Base-by-base conservation (phyloP, 2,888 invertebrate genomes). In the Eugnorisma glareosa region DNA sequence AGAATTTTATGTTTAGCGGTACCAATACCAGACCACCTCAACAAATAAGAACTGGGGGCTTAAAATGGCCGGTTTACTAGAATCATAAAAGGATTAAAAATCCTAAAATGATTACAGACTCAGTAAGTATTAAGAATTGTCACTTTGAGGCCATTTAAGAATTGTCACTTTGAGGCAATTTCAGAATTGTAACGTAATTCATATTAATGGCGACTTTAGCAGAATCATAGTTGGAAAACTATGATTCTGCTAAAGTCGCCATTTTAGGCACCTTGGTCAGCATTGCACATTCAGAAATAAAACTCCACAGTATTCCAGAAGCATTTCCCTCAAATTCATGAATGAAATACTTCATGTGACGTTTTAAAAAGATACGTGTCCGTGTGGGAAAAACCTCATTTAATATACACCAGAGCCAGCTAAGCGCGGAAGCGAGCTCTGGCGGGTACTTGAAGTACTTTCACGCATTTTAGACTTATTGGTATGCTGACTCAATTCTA, bases 381-480 rank as follows among this genome's bases (percentile, higher is more conserved):
- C 86, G 90, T 90, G 88, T 85, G 89, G 94, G 94, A 94, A 94
- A 93, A 94, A 92, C 93, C 94, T 94, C 94, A 95, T 95, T 95
- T 94, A 90, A 92, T 93, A 95, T 95, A 94, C 95, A 94, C 91
- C 91, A 94, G 92, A 88, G 91, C 81, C 85, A 84, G 87, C 88
- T 94, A 93, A 94, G 92, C 91, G 90, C 87, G 93, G 92, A 91
- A 93, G 89, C 89, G 86, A 81, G 81, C 85, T 84, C 76, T 67
- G 71, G 31, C 74, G 77, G 61, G 68, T 73, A 82, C 80, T 69
- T 85, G 80, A 78, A 85, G 84, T 89, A 89, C 89, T 91, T 93
- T 92, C 90, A 90, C 91, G 91, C 92, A 92, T 92, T 93, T 92
- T 91, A 91, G 82, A 87, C 75, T 82, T 83, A 88, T 89, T 90